These are phyloP conservation scores for Agonopterix alstromeriana DNA, from an alignment of 2,888 invertebrate species.

Conservation along the genomic window DNA sequence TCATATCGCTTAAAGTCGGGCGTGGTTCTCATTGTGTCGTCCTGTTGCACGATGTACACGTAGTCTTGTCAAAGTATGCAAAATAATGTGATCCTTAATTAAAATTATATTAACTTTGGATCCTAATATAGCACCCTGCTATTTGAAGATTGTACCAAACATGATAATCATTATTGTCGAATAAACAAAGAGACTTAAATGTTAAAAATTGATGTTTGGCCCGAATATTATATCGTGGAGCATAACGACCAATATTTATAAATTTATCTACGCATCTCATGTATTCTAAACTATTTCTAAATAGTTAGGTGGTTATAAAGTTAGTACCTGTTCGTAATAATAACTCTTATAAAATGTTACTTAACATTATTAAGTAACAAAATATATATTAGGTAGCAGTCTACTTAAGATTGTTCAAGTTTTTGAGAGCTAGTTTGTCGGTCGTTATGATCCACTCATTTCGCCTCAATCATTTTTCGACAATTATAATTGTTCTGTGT, in stretches of 20 bases:
- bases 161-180: not conserved
- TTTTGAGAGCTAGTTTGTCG: not conserved
- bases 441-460: slow-evolving; percentile 23
- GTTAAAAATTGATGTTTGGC: too few relatives aligned
- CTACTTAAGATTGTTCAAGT: not conserved
- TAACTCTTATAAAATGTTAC: not conserved
- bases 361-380: not conserved
- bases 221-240: not conserved
- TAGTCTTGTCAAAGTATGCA: slow-evolving; percentile 1
- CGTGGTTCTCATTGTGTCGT: not conserved
- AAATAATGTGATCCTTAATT: slow-evolving; percentile 16
- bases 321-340: not conserved
- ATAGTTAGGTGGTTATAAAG: not conserved
- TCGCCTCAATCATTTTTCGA: slow-evolving; percentile 28
- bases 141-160: slow-evolving; percentile 16
- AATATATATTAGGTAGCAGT: not conserved
- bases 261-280: too few relatives aligned
- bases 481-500: slow-evolving; percentile 41
- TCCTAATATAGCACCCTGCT: slow-evolving; percentile 59
- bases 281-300: too few relatives aligned
- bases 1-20: slow-evolving; percentile 17
- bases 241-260: not conserved
- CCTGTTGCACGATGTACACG: too few relatives aligned
- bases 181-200: too few relatives aligned
- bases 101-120: slow-evolving; percentile 24